Base-by-base conservation (phyloP, 2,888 invertebrate genomes). In the Pollenia griseotomentosa region DNA sequence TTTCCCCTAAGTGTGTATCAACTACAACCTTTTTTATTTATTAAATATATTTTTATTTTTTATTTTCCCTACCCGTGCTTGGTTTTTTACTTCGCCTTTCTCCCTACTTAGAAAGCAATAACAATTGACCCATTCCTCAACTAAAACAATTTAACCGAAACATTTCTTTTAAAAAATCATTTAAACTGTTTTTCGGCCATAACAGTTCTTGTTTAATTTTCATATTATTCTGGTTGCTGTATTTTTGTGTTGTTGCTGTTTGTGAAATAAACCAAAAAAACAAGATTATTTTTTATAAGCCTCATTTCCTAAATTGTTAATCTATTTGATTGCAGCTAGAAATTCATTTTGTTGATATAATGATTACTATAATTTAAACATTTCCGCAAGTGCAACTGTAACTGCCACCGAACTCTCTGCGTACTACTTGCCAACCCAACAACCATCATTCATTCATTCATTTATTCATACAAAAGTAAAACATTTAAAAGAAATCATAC, bases 371-470 rank as follows among this genome's bases (percentile, higher is more conserved):
- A 87, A 88, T 89, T 87, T 85, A 86, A 83, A 80, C 80, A 73
- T 89, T 89, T 91, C 91, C 90, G 89, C 90, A 91, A 91, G 90
- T 91, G 92, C 91, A 92, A 91, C 91, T 91, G 91, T 90, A 91
- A 91, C 90, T 92, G 92, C 91, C 92, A 92, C 92, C 83, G 85
- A 46, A 70, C 44, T 55, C 44, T 7, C 46, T 11, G 53, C 42
- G 63, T 48, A 59, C 42, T 33, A 33, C 33, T 33, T 33, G 19
- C 14, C 44, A 61, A n/a, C n/a, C 51, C 51, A 12, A 63, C 59
- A 75, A 51, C 19, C n/a, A 33, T 48, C 12, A 57, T 59, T n/a
- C 57, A 70, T 59, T n/a, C 57, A 70, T 75, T 40, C 65, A 71
- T 59, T 59, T 42, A 51, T 53, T 23, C n/a, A 23, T 53, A 44